phyloP scores from a whole-genome alignment of 2,113 vertebrate genomes.

The Hoplias malabaricus region DNA sequence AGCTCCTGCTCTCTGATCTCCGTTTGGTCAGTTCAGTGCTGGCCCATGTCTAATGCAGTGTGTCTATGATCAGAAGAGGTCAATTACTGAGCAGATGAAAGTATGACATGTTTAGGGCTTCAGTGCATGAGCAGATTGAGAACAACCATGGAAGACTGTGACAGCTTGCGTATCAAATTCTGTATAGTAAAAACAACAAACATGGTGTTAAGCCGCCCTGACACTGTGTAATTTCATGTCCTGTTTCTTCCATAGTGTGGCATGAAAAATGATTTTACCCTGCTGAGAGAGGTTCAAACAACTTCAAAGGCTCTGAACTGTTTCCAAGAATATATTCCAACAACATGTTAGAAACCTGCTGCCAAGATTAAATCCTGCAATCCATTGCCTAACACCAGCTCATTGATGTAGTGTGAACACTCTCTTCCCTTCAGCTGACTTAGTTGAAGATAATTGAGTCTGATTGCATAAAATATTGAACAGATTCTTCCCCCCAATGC shows the following conservation, averaged over 20 bases:
- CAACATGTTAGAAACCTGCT: not conserved
- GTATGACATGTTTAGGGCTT: not conserved
- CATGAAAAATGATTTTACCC: slow-evolving; percentile 7
- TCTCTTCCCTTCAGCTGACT: not conserved
- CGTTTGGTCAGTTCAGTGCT: not conserved
- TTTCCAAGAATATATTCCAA: not conserved
- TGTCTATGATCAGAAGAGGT: slow-evolving; percentile 8
- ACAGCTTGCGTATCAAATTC: not conserved
- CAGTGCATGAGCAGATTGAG: not conserved
- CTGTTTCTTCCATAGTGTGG: not conserved
- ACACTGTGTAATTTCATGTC: slow-evolving; percentile 14
- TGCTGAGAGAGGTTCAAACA: not conserved
- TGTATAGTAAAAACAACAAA: slow-evolving; percentile 1
- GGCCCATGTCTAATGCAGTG: slow-evolving; percentile 7
- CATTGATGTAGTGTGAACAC: not conserved
- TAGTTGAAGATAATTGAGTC: not conserved
- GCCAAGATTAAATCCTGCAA: not conserved
- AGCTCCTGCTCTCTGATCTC: slow-evolving; percentile 15
- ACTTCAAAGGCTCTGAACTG: not conserved
- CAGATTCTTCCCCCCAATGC: not conserved
- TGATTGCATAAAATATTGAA: not conserved
- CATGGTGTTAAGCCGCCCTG: not conserved
- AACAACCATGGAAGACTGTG: not conserved
- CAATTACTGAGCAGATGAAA: not conserved
- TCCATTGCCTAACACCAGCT: not conserved